These are phyloP conservation scores for Halocynthia aurantium DNA, from an alignment of 23 tunicate genomes.

Conservation along the genomic window DNA sequence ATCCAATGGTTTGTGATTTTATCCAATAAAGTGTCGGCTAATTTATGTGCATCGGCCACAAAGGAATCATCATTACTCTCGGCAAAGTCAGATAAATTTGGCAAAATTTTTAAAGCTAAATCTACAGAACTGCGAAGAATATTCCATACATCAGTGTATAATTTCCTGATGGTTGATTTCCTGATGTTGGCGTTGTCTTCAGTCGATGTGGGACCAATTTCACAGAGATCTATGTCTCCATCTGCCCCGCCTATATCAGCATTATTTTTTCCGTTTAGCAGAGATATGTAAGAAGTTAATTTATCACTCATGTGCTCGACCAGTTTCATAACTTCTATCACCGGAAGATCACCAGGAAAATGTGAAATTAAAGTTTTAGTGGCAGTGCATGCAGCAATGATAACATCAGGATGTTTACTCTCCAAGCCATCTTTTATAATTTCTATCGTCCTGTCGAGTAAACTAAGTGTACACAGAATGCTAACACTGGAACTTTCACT, in stretches of 20 bases:
- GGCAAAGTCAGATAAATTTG: too few relatives aligned
- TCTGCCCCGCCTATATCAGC: too few relatives aligned
- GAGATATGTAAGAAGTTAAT: background rate
- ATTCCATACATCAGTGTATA: too few relatives aligned
- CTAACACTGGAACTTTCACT: background rate
- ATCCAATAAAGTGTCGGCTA: background rate
- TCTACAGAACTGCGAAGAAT: too few relatives aligned
- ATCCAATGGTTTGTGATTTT: background rate
- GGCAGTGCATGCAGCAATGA: background rate
- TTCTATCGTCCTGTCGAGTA: background rate
- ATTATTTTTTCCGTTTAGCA: too few relatives aligned
- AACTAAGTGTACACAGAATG: background rate
- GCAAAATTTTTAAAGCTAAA: too few relatives aligned
- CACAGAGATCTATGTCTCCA: too few relatives aligned
- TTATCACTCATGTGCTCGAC: background rate
- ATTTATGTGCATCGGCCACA: too few relatives aligned
- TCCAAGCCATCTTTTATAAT: slow-evolving; percentile 10
- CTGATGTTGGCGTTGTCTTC: too few relatives aligned
- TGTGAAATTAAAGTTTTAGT: background rate
- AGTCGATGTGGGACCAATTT: too few relatives aligned
- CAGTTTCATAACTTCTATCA: background rate
- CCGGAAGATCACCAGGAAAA: background rate
- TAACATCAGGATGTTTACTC: background rate
- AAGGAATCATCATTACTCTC: too few relatives aligned
- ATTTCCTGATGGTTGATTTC: too few relatives aligned